Base-by-base conservation (phyloP, 2,888 invertebrate genomes). In the Hydropsyche betteni region DNA sequence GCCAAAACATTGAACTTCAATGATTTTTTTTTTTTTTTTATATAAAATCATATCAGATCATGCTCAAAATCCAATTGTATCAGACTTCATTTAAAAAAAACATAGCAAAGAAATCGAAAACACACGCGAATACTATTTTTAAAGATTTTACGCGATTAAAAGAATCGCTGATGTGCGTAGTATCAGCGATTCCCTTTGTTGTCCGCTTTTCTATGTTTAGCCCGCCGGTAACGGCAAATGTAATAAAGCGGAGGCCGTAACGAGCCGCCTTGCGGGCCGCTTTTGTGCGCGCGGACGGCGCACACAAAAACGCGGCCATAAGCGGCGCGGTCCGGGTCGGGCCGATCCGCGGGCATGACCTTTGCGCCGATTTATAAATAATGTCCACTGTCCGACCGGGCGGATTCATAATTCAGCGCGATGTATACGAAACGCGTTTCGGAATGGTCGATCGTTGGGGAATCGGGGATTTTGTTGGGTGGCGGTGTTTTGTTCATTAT, bases 291-390 rank as follows among this genome's bases (percentile, higher is more conserved):
- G 44, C 44, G 44, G 44, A 44, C 44, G 44, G 6, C 24, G 24
- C 24, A 24, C 24, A 24, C 24, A 24, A 24, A 24, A 24, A 24
- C 24, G 24, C 24, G 24, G 24, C 24, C 24, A 24, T 24, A 24
- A 24, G 24, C 24, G 24, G 44, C 10, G 44, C 44, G 44, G 44
- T 8, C 44, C 7, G 6, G 2, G 2, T 2, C 24, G 24, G 24
- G 4, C 2, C n/a, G 64, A 8, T 36, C 7, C 16, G 64, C 36
- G 36, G 12, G 44, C 34, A 34, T 36, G 64, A 64, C 64, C 64
- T 64, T 64, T 64, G 10, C 34, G 16, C 12, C 34, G 64, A 64
- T 64, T 64, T 64, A 64, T 64, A 64, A 64, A 64, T 64, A 64
- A 64, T 64, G 64, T 64, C 36, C 64, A 24, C 33, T 64, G 64